Evolutionary conservation across 2,888 invertebrate species (phyloP), one percentile per base, ranked within the genome.

Genomic region (Amiota communis): DNA sequence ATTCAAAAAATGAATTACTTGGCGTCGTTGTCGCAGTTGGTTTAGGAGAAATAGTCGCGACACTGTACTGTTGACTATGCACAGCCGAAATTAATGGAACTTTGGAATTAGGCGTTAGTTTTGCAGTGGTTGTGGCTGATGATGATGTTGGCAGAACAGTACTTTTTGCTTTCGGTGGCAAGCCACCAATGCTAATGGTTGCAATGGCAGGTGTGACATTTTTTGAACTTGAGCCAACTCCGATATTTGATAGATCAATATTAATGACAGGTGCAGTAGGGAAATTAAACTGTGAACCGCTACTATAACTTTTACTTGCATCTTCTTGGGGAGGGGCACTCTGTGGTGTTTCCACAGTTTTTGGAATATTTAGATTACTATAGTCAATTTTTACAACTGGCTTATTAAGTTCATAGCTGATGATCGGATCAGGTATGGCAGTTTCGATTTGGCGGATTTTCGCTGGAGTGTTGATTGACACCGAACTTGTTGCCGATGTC

Each of bases 381-480:
- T 90, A 90, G 78, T 90, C 89, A 78, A 90, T 90, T 85, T 90
- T 90, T 57, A 90, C 88, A 72, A 89, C 79, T 72, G 90, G 90
- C 74, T 88, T 88, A 75, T 83, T 88, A 53, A 88, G 85, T 74
- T 89, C 89, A 75, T 85, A 85, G 79, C 82, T 88, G 78, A 89
- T 85, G 79, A 90, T 87, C 15, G 89, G 85, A 76, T 88, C 86
- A 79, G 87, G 89, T 82, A 88, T 87, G 84, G 86, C 85, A 81
- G 85, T 83, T 73, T 86, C 81, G 15, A 10, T 13, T 20, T 68
- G 67, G 23, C 67, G 67, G 11, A n/a, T 15, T 20, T 59, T 59
- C 1, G 20, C 59, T 20, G 20, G 17, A 8, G 8, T 59, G 8
- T 23, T 51, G 56, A 36, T 68, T 70, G 68, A 57, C 63, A 74